Conservation (phyloP, 2,888 invertebrate genomes). For the Dione vanillae region DNA sequence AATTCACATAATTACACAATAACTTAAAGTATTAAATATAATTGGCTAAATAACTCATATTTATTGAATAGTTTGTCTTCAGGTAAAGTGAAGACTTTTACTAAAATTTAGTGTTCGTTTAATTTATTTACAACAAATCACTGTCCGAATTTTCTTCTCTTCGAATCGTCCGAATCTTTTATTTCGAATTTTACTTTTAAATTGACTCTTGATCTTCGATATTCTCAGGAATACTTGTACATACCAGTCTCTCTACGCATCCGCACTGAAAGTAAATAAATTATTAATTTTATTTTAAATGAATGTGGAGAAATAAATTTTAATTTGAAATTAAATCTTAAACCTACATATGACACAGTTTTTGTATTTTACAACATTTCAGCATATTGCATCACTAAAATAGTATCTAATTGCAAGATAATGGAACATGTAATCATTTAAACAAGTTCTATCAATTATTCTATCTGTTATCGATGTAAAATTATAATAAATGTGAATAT, state of each 20-base stretch:
- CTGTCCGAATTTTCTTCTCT: background rate
- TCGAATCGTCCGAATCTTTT: background rate
- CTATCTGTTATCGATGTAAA: background rate
- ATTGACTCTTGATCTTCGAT: background rate
- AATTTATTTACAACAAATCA: background rate
- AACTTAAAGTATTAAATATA: constrained; percentile 31
- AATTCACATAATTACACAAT: constrained; percentile 7
- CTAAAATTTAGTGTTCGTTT: background rate
- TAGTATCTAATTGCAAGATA: too few relatives aligned
- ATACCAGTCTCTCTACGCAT: constrained; percentile 81
- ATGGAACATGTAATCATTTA: background rate
- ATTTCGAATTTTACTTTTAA: background rate
- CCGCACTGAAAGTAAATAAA: too few relatives aligned
- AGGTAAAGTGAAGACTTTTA: background rate
- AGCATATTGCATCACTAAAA: too few relatives aligned
- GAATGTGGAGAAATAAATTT: too few relatives aligned
- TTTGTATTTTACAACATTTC: too few relatives aligned
- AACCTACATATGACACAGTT: background rate
- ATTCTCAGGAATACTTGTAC: constrained; percentile 75
- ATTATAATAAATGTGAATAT: constrained; percentile 5
- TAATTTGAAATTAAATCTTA: background rate
- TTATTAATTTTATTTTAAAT: too few relatives aligned
- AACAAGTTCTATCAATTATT: background rate
- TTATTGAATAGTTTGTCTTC: constrained; percentile 3
- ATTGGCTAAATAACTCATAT: constrained; percentile 30